Evolutionary conservation across 2,113 vertebrate species (phyloP).

Genomic region (Bujurquina vittata): DNA sequence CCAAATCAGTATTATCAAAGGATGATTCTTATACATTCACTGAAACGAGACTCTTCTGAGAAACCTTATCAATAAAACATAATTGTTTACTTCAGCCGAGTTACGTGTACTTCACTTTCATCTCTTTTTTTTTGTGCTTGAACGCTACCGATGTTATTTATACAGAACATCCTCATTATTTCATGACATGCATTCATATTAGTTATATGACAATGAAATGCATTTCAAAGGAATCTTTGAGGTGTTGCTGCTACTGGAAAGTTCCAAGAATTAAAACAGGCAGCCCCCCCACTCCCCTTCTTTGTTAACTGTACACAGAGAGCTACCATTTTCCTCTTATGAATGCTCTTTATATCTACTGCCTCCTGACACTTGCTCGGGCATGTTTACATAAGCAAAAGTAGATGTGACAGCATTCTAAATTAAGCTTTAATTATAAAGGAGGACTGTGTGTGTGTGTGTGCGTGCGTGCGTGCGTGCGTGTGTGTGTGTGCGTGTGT

Average conservation of each 20-base stretch:
- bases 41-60: constrained; percentile 83
- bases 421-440: constrained; percentile 10
- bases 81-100: constrained; percentile 82
- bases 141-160: background rate
- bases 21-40: constrained; percentile 81
- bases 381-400: constrained; percentile 5
- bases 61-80: constrained; percentile 86
- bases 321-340: background rate
- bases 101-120: constrained; percentile 63
- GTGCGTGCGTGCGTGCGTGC: background rate
- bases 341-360: background rate
- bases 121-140: constrained; percentile 33
- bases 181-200: background rate
- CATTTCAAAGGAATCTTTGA: constrained; percentile 19
- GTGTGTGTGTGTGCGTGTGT: background rate
- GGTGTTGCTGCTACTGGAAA: background rate
- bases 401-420: constrained; percentile 3
- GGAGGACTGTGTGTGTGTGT: background rate
- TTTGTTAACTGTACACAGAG: background rate
- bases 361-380: background rate
- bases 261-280: background rate
- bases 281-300: background rate
- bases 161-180: background rate
- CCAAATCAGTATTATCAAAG: constrained; percentile 86
- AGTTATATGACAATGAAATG: background rate